Percentiles rank a stretch among this genome's conserved stretches.
phyloP scores from a whole-genome alignment of 2,113 vertebrate genomes.

The Amphiprion percula region DNA sequence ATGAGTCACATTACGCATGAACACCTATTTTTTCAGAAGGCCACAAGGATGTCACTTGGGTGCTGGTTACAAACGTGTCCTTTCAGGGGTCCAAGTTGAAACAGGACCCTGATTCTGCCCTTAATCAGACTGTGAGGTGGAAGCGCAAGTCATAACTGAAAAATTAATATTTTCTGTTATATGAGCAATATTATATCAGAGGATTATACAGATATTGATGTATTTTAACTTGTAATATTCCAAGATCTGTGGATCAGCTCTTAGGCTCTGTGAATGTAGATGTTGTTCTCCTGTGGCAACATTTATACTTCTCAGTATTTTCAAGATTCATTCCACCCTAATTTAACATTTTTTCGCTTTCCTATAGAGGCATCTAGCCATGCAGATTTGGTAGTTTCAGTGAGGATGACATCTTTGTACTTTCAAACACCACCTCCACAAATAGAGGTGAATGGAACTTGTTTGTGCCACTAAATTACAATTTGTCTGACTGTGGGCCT shows the following conservation, averaged over 20 bases:
- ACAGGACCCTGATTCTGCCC: constrained; percentile 35
- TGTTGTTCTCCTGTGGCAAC: constrained; percentile 21
- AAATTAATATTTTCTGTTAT: constrained; percentile 5
- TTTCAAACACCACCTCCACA: no score
- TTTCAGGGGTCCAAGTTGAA: constrained; percentile 16
- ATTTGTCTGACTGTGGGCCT: no score
- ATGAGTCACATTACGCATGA: constrained; percentile 59
- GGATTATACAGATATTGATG: constrained; percentile 20
- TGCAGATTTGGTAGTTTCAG: constrained; percentile 7
- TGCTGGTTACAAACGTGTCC: constrained; percentile 65
- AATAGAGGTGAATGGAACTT: no score
- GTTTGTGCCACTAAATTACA: no score
- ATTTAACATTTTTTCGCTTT: neutral
- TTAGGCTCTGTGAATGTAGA: constrained; percentile 34
- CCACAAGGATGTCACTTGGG: constrained; percentile 65
- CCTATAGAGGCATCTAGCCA: neutral
- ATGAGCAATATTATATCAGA: constrained; percentile 28
- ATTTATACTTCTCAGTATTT: constrained; percentile 4
- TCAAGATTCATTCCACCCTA: constrained; percentile 7
- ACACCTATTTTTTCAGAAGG: constrained; percentile 59
- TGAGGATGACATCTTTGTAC: neutral
- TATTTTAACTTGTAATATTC: constrained; percentile 26
- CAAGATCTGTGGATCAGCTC: constrained; percentile 38
- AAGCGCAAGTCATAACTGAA: constrained; percentile 37
- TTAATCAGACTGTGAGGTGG: constrained; percentile 3